These are phyloP conservation scores for Bombus haemorrhoidalis DNA, from an alignment of 1,140 invertebrate genomes.

Conservation along the genomic window DNA sequence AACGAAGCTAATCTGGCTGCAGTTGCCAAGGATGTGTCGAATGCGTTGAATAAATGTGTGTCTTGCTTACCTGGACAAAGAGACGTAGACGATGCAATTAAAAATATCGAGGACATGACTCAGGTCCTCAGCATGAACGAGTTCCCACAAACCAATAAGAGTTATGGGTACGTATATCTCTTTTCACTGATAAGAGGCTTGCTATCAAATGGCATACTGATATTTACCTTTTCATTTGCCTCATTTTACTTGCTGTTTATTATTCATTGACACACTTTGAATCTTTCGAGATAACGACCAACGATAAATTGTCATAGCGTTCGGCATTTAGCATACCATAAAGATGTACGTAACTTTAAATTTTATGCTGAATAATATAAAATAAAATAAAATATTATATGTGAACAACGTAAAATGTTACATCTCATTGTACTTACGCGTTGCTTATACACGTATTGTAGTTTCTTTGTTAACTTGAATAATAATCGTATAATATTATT, in stretches of 20 bases:
- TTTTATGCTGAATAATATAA: too few relatives aligned
- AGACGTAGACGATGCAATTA: conserved; percentile 94
- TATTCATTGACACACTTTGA: conserved; percentile 16
- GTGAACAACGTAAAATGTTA: too few relatives aligned
- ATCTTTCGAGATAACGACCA: not conserved
- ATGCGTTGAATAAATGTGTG: conserved; percentile 86
- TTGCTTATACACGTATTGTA: not conserved
- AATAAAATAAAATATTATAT: too few relatives aligned
- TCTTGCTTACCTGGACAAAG: conserved; percentile 94
- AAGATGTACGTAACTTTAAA: not conserved
- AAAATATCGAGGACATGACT: conserved; percentile 90
- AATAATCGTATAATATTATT: not conserved
- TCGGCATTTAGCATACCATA: not conserved
- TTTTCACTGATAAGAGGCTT: not conserved
- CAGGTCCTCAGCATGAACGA: conserved; percentile 88
- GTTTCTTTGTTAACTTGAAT: not conserved
- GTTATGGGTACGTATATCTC: conserved; percentile 84
- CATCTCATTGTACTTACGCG: too few relatives aligned
- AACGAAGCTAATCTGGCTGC: conserved; percentile 85
- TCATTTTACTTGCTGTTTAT: conserved; percentile 10
- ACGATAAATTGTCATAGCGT: not conserved
- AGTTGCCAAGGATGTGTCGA: conserved; percentile 86
- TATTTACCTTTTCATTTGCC: not conserved
- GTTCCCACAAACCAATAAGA: conserved; percentile 88
- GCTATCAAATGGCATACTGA: not conserved